Evolutionary conservation across 1,140 invertebrate genomes (phyloP), one percentile per base, ranked within the genome.

Genomic region (Proctacanthus coquilletti): DNA sequence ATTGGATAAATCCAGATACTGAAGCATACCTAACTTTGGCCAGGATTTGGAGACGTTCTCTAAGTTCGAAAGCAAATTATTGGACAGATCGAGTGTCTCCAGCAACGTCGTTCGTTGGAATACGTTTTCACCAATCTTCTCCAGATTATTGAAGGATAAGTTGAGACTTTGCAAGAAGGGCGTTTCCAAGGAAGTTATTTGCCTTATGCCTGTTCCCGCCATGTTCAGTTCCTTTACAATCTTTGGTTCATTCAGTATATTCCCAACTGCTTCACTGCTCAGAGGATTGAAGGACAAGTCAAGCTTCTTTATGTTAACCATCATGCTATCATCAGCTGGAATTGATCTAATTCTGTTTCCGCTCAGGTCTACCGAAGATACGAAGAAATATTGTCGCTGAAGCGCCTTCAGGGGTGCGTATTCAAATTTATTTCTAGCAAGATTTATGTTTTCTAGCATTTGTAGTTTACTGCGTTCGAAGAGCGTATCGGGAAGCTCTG

Each of bases 271-370:
- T 43, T 79, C 74, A 36, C 69, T 57, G 4, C 75, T 75, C 1
- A 93, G 56, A 0, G 84, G 82, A 68, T 92, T 93, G 43, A 75
- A 81, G 2, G 84, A 88, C 1, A 93, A 56, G 62, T 92, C 86
- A 0, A 93, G 63, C 40, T 75, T 70, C 53, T 92, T 92, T 1
- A 91, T 77, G 52, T 84, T 89, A 2, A 84, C 80, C 62, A 92
- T 75, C 1, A 87, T 77, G 49, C 77, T 80, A 21, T 86, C 77
- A 52, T 91, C 85, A 1, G 74, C 69, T 4, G 84, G 84, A 17
- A 92, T 74, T 38, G 82, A 75, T 13, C 66, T 63, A 14, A 93
- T 71, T 43, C 74, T 69, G 51, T 92, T 92, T 23, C 74, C 60
- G 4, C 84, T 80, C 31, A 93, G 64, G 56, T 87, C 80, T 5